These are phyloP conservation scores for Eurystomus glaucurus DNA, from an alignment of 2,797 vertebrate genomes.

Conservation along the genomic window DNA sequence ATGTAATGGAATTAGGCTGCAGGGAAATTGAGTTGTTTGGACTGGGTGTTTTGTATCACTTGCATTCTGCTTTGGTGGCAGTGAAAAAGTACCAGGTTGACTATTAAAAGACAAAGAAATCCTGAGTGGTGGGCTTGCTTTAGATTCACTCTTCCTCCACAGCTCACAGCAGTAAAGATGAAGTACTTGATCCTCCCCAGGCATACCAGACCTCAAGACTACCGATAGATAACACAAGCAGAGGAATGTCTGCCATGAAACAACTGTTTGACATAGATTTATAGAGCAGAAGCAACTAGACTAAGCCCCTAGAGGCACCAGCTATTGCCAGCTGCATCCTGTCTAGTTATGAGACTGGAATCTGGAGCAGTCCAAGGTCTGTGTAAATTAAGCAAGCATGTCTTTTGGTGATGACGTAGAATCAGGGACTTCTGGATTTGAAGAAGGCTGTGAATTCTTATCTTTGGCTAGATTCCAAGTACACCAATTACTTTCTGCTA, in stretches of 20 bases:
- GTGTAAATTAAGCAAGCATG: background rate
- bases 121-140: background rate
- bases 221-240: background rate
- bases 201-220: background rate
- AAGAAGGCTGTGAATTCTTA: background rate
- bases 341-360: constrained; percentile 31
- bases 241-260: constrained; percentile 16
- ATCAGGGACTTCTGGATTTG: constrained; percentile 6
- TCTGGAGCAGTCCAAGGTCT: background rate
- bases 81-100: background rate
- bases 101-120: background rate
- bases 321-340: constrained; percentile 33
- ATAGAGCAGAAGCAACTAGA: background rate
- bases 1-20: background rate
- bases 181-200: background rate
- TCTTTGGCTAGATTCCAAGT: constrained; percentile 13
- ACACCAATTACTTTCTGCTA: background rate
- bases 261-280: background rate
- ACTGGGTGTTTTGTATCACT: background rate
- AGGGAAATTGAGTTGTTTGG: background rate
- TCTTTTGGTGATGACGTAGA: background rate
- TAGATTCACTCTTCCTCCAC: background rate
- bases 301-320: background rate
- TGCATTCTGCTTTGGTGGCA: background rate
- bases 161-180: background rate